Base-by-base conservation (phyloP, 2,113 vertebrate genomes). In the Panurus biarmicus region DNA sequence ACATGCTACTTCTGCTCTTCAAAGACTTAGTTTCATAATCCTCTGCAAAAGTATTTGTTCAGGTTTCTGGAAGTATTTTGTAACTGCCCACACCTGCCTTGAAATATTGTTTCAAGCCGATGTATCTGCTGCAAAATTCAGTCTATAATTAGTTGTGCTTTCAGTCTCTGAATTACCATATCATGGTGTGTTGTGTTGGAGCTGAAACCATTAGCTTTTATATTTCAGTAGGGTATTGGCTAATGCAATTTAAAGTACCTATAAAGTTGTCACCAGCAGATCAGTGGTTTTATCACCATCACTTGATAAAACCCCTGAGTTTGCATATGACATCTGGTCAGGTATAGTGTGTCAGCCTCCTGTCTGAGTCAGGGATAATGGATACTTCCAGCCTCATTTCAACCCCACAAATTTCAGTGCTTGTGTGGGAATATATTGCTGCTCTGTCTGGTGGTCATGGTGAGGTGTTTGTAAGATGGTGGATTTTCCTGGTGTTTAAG, bases 1-100 rank as follows among this genome's bases (percentile, higher is more conserved):
- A 83, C 69, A 60, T 58, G 72, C 48, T 88, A 20, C 93, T 91
- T 86, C 93, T 94, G 44, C 95, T 93, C 79, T 92, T 95, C 93
- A 93, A 86, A 94, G 94, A 61, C 67, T 71, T 83, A 56, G 45
- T 78, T 95, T 90, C 81, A 90, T 94, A 95, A 96, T 93, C 79
- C 36, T 78, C 84, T 84, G 85, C 60, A 81, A 75, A 93, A 88
- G 20, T 58, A 75, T 92, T 95, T 86, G 85, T 95, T 95, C 87
- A 36, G 75, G 7, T 86, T 95, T 90, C 79, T 95, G 69, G 64
- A 92, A 93, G 75, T 57, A 54, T 56, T 95, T 95, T 91, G 28
- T 83, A 75, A 69, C 69, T 90, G 82, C 92, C 93, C 79, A 95
- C 94, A 69, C 76, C 57, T 67, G 40, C 48, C 48, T 95, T 93